A percentile compares a stretch with the other conserved stretches of the same genome.
phyloP scores from a whole-genome alignment of 2,113 vertebrate genomes.

The Mobula birostris region DNA sequence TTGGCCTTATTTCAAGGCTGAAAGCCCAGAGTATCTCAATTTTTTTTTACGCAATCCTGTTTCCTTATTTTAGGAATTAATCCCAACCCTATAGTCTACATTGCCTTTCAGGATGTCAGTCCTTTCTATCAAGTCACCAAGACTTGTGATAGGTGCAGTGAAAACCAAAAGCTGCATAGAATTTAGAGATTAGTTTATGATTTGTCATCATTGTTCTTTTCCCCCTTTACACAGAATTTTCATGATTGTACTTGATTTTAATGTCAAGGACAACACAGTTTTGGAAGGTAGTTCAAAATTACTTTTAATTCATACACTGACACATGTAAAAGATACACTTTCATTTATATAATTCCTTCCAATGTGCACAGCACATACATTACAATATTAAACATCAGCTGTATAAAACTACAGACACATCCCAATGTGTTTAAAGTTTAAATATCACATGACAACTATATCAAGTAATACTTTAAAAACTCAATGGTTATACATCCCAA shows the following conservation, averaged over 20 bases:
- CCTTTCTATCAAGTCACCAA: background rate
- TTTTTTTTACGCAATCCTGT: background rate
- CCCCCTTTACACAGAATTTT: background rate
- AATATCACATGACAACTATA: slow-evolving; percentile 52
- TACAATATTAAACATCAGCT: slow-evolving; percentile 60
- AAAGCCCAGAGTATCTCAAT: background rate
- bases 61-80: background rate
- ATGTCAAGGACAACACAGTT: slow-evolving; percentile 10
- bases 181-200: background rate
- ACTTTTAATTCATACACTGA: slow-evolving; percentile 33
- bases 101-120: background rate
- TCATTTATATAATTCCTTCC: slow-evolving; percentile 53
- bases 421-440: slow-evolving; percentile 52
- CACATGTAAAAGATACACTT: slow-evolving; percentile 34
- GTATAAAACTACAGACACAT: slow-evolving; percentile 87
- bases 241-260: background rate
- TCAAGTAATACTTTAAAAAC: slow-evolving; percentile 46
- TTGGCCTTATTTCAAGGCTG: background rate
- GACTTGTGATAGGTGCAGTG: too few species aligned
- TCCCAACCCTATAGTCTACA: background rate
- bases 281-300: slow-evolving; percentile 28
- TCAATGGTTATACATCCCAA: slow-evolving; percentile 17
- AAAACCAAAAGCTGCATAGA: background rate
- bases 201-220: background rate
- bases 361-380: slow-evolving; percentile 92